Base-by-base conservation (phyloP, 2,888 invertebrate genomes). In the Apodemia duryi region DNA sequence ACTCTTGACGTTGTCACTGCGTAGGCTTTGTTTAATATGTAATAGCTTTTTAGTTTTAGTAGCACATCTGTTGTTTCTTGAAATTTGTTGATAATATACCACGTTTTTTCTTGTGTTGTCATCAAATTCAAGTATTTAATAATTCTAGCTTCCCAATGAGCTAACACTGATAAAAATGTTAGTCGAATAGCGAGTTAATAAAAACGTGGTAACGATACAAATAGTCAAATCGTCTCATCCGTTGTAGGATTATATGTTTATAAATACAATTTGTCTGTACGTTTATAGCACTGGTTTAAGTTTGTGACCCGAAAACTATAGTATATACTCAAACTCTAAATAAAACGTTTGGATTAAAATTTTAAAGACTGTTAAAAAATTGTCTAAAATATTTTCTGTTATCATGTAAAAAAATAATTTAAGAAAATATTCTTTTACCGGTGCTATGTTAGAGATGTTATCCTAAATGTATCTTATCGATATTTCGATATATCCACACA, bases 1-100 rank as follows among this genome's bases (percentile, higher is more conserved):
- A 68, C 65, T 62, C 63, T 66, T 52, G n/a, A 54, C 46, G 28
- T 46, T 29, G 38, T 64, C 61, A 61, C 61, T 38, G 43, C 28
- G 41, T 63, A 61, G 38, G 43, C 41, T 60, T 28, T 38, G 51
- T 63, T 41, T 13, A 63, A 54, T 41, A 35, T 63, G 52, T 52
- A 54, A 41, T 32, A 38, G 63, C 63, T 63, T 63, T 43, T 43
- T 63, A 63, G 54, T 52, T 54, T 63, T 54, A 63, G 28, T 54
- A 21, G 38, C 52, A 63, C 63, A 57, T 57, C 10, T 54, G 57
- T 57, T 57, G 11, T 46, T 46, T n/a, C 46, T 46, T 11, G 10
- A 43, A 43, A 43, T 41, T 41, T 46, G 11, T 46, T 46, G 46
- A 13, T 4, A 13, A n/a, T n/a, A 46, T n/a, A 46, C 46, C 46